Percentiles rank a stretch among this genome's conserved stretches.
Conservation (phyloP, 2,888 invertebrate genomes). For the Pogonocherus hispidulus region DNA sequence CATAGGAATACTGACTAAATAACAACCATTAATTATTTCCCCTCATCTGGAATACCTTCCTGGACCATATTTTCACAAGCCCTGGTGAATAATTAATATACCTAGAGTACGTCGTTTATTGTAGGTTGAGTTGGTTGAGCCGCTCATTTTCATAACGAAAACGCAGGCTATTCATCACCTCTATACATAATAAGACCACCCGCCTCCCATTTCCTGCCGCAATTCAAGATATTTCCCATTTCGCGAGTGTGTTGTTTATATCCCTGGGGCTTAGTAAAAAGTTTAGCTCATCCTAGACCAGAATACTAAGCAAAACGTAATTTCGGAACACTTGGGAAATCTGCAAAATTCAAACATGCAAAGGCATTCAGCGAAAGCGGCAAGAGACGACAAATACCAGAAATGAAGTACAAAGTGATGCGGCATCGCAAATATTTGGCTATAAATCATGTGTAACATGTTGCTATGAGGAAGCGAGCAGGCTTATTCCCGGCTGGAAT, state of each 20-base stretch:
- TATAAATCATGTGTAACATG: conserved; percentile 28
- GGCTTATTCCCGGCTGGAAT: conserved; percentile 12
- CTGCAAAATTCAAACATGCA: conserved; percentile 23
- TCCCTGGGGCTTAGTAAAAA: conserved; percentile 10
- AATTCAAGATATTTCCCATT: conserved; percentile 3
- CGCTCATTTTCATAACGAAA: neutral
- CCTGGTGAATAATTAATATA: neutral
- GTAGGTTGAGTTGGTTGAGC: neutral
- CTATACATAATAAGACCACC: conserved; percentile 3
- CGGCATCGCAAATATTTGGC: conserved; percentile 29
- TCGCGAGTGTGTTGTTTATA: neutral
- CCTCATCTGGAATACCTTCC: no score
- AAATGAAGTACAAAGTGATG: conserved; percentile 10
- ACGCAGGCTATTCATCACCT: neutral
- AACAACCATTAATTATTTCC: no score
- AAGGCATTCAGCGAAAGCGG: neutral
- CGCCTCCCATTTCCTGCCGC: neutral
- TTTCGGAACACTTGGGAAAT: conserved; percentile 20
- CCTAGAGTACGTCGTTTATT: neutral
- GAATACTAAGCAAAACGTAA: conserved; percentile 26
- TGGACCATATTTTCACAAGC: neutral
- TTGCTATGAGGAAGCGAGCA: conserved; percentile 19
- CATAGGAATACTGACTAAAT: no score
- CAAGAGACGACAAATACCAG: conserved; percentile 23
- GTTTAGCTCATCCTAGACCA: conserved; percentile 15